Conservation (phyloP, 92 coral and sea anemone species). For the Heliopora coerulea region DNA sequence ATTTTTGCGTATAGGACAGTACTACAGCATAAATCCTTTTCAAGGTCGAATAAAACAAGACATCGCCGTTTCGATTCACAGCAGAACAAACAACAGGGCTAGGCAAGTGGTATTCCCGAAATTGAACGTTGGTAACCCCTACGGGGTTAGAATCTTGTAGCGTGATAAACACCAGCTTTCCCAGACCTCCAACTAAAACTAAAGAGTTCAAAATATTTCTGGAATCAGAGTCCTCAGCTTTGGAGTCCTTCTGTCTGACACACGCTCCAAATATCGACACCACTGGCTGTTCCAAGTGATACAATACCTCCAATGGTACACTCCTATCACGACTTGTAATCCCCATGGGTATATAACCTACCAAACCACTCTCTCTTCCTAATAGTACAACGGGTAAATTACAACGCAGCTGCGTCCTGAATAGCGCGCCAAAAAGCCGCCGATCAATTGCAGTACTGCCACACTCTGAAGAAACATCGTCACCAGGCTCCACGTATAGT, state of each 20-base stretch:
- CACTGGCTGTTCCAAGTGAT: conserved; percentile 31
- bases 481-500: conserved; percentile 13
- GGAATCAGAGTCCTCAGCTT: neutral
- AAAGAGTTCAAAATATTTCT: neutral
- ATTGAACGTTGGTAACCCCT: neutral
- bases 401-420: neutral
- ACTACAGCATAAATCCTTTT: conserved; percentile 4
- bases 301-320: conserved; percentile 9
- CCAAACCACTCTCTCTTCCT: conserved; percentile 14
- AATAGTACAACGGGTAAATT: conserved; percentile 15
- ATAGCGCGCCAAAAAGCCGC: conserved; percentile 21
- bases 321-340: neutral
- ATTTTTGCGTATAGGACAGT: neutral
- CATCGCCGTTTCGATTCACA: neutral
- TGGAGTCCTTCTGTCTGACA: neutral
- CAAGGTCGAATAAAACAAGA: conserved; percentile 22
- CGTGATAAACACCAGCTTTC: conserved; percentile 24
- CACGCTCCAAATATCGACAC: conserved; percentile 4
- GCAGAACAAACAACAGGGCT: conserved; percentile 24
- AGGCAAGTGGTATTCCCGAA: conserved; percentile 24
- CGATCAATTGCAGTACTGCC: conserved; percentile 4
- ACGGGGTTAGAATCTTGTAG: neutral
- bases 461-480: neutral
- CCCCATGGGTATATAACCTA: conserved; percentile 22
- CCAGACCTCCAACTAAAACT: conserved; percentile 8